A percentile compares a stretch with the other conserved stretches of the same genome.
These are phyloP conservation scores for Osmoderma eremita DNA, from an alignment of 2,888 invertebrate species.

Conservation along the genomic window DNA sequence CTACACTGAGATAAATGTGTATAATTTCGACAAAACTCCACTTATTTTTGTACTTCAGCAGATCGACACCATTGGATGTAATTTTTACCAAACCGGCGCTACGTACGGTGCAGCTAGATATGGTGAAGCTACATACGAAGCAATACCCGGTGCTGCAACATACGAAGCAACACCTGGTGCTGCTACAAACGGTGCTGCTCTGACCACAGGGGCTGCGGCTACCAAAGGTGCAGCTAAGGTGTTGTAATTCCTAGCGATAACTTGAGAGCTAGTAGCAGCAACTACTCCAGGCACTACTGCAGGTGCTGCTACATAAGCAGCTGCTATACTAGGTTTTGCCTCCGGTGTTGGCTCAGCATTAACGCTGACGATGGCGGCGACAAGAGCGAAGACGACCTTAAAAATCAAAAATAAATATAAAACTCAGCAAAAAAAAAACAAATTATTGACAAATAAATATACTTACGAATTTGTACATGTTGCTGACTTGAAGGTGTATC, in stretches of 20 bases:
- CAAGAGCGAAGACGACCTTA: conserved; percentile 45
- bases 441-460: background rate
- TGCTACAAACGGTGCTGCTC: conserved; percentile 57
- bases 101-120: conserved; percentile 60
- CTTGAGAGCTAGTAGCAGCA: conserved; percentile 73
- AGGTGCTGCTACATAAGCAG: conserved; percentile 51
- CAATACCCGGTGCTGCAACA: conserved; percentile 51
- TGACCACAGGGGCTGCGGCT: conserved; percentile 47
- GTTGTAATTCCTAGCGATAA: conserved; percentile 71
- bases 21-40: conserved; percentile 32
- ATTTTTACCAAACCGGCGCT: conserved; percentile 47
- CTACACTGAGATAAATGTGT: conserved; percentile 6
- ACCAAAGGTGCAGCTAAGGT: conserved; percentile 64
- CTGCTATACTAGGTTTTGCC: conserved; percentile 58
- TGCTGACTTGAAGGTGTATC: conserved; percentile 24
- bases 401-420: background rate
- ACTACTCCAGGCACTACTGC: conserved; percentile 61
- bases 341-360: conserved; percentile 53
- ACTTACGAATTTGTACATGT: conserved; percentile 41
- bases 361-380: conserved; percentile 54
- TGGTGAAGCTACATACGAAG: conserved; percentile 58
- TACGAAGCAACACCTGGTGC: conserved; percentile 60
- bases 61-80: background rate
- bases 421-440: background rate
- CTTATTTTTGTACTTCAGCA: conserved; percentile 18